Base-by-base conservation (phyloP, 2,888 invertebrate genomes). In the Hydraecia micacea region DNA sequence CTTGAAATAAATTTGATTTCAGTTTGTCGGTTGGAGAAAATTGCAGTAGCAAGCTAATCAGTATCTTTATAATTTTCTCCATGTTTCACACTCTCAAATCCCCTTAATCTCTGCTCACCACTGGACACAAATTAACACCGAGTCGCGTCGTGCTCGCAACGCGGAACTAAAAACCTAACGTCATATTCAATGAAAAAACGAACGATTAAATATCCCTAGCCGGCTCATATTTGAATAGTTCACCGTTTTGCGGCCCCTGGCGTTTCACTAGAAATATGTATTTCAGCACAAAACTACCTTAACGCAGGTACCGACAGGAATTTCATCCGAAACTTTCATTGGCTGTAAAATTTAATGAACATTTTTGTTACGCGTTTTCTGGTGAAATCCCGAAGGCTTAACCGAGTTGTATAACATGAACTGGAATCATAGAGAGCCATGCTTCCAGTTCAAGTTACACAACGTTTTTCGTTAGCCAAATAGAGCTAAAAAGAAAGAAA, bases 181-280 rank as follows among this genome's bases (percentile, higher is more conserved):
- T 81, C 85, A 89, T 86, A 83, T 87, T 88, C 89, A 89, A 87
- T 89, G 87, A 92, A 93, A 93, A 93, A 93, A 91, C 79, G 87
- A 90, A 85, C 88, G 90, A 86, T 91, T 86, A 90, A 93, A 93
- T 92, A 90, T 90, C 91, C 87, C 83, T 60, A 87, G 52, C 46
- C n/a, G 87, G 88, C 86, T 91, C 89, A 92, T 92, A 92, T 93
- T 92, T 91, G 93, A 92, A 94, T 93, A 93, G 93, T 93, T 93
- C 87, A 88, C 89, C 89, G 86, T 90, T 90, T 84, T 80, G 86
- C 79, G 77, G 88, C 91, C 90, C 77, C 89, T 84, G 89, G 92
- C 92, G 87, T 87, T 92, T 86, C 80, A 79, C 87, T 90, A 89
- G 91, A 93, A 94, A 93, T 94, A 93, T 94, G 93, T 94, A 93